A percentile compares a stretch with the other conserved stretches of the same genome.
These are phyloP conservation scores for Dolichallabes microphthalmus DNA, from an alignment of 2,113 vertebrate species.

Conservation along the genomic window DNA sequence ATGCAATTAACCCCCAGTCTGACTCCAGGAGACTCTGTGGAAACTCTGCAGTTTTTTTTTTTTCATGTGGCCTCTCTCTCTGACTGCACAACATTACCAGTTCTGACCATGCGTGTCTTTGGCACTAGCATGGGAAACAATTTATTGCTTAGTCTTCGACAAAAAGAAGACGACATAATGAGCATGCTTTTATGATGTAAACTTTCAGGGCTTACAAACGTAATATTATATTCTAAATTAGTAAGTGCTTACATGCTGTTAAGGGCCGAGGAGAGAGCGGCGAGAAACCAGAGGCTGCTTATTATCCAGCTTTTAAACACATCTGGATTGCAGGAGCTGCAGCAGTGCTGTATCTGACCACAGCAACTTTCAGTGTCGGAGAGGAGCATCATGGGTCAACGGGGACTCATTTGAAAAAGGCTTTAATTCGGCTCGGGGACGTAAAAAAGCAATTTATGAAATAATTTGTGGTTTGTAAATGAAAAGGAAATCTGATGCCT, in stretches of 20 bases:
- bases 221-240: constrained; percentile 75
- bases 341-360: constrained; percentile 59
- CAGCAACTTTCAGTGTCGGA: constrained; percentile 27
- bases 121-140: constrained; percentile 19
- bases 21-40: constrained; percentile 1
- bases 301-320: constrained; percentile 71
- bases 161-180: constrained; percentile 53
- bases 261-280: constrained; percentile 66
- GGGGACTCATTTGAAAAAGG: background rate
- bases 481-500: background rate
- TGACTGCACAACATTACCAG: constrained; percentile 28
- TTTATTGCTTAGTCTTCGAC: constrained; percentile 37
- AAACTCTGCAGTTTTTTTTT: background rate
- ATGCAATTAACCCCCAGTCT: background rate
- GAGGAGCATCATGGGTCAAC: background rate
- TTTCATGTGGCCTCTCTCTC: constrained; percentile 48
- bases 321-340: constrained; percentile 69
- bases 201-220: constrained; percentile 69
- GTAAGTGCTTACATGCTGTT: constrained; percentile 76
- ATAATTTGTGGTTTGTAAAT: background rate
- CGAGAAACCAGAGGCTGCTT: constrained; percentile 72
- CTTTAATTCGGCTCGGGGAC: background rate
- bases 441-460: background rate
- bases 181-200: constrained; percentile 64
- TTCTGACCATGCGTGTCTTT: constrained; percentile 34